Percentiles rank a stretch among this genome's conserved stretches.
Conservation (phyloP, 2,113 vertebrate species). For the Nematolebias whitei region DNA sequence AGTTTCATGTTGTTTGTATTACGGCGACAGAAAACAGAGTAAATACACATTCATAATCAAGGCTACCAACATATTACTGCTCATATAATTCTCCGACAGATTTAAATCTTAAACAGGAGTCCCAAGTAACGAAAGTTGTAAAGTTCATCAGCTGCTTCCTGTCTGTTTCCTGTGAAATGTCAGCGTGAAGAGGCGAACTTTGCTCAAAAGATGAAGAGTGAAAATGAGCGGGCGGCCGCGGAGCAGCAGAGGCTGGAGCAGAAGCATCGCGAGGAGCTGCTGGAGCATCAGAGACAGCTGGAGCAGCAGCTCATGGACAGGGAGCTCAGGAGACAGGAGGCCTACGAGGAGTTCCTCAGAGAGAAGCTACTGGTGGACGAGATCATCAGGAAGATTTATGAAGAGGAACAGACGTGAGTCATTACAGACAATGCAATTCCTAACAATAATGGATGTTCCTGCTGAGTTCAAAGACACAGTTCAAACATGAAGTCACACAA, state of each 20-base stretch:
- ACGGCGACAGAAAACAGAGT: background rate
- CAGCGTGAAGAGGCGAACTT: constrained; percentile 86
- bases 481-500: background rate
- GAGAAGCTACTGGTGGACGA: constrained; percentile 94
- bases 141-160: background rate
- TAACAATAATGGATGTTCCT: no score
- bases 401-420: constrained; percentile 90
- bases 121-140: background rate
- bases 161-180: constrained; percentile 10
- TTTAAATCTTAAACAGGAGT: background rate
- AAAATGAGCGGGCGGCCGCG: constrained; percentile 63
- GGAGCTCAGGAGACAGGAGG: constrained; percentile 84
- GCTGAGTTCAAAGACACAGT: no score
- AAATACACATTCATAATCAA: background rate
- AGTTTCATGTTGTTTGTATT: background rate
- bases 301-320: constrained; percentile 88
- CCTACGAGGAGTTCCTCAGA: constrained; percentile 88
- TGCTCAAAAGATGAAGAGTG: constrained; percentile 79
- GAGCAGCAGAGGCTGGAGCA: constrained; percentile 79
- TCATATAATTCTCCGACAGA: background rate
- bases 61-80: background rate
- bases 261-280: constrained; percentile 73
- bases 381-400: constrained; percentile 90
- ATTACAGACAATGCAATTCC: no score
- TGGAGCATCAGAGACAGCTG: constrained; percentile 83